These are phyloP conservation scores for Mycalesis mineus DNA, from an alignment of 2,888 invertebrate genomes.

Conservation along the genomic window DNA sequence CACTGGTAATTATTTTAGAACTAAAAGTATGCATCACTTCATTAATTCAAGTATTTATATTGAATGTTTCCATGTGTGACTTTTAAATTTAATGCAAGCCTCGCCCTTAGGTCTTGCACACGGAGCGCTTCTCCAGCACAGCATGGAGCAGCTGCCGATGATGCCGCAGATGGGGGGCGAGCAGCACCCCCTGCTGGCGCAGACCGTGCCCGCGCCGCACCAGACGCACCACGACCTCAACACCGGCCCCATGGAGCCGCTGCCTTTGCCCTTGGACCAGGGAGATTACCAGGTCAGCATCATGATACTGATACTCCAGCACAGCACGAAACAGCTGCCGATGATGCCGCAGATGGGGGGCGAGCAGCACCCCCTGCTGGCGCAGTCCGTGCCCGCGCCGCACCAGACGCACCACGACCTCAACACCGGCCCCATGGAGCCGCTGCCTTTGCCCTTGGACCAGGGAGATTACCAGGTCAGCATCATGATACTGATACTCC, in stretches of 20 bases:
- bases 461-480: conserved; percentile 57
- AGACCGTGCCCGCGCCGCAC: conserved; percentile 32
- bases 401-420: conserved; percentile 29
- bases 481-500: too few relatives aligned
- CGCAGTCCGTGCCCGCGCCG: conserved; percentile 34
- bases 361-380: conserved; percentile 60
- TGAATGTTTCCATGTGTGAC: background rate
- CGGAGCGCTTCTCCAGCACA: conserved; percentile 44
- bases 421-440: conserved; percentile 50
- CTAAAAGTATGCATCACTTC: too few relatives aligned
- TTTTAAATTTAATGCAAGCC: too few relatives aligned
- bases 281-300: conserved; percentile 54
- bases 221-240: conserved; percentile 34
- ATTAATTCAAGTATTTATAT: background rate
- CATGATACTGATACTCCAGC: too few relatives aligned
- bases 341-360: conserved; percentile 82
- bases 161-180: conserved; percentile 82
- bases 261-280: conserved; percentile 49
- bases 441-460: conserved; percentile 49
- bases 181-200: conserved; percentile 46
- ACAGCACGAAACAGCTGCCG: too few relatives aligned
- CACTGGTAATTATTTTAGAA: too few relatives aligned
- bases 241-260: conserved; percentile 49
- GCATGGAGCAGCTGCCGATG: conserved; percentile 74
- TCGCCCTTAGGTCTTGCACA: conserved; percentile 30